phyloP scores from a whole-genome alignment of 2,888 invertebrate genomes.

The Halocaridina rubra region DNA sequence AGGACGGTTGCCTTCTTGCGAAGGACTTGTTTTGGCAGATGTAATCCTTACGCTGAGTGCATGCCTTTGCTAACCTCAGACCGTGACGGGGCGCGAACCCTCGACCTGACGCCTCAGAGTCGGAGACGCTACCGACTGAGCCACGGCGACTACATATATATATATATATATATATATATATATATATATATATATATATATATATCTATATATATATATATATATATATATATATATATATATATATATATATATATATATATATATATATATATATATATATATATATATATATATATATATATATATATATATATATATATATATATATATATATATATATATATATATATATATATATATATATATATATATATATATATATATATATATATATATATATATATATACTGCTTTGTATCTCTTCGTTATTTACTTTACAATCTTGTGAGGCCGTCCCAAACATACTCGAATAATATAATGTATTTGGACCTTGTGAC shows the following conservation, averaged over 20 bases:
- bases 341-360: constrained; percentile 16
- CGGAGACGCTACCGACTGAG: too few species aligned
- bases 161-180: background rate
- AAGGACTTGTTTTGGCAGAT: too few species aligned
- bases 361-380: constrained; percentile 14
- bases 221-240: background rate
- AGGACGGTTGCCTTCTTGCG: too few species aligned
- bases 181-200: background rate
- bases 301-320: constrained; percentile 33
- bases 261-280: constrained; percentile 31
- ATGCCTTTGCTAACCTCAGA: too few species aligned
- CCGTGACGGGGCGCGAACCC: too few species aligned
- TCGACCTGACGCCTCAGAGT: too few species aligned
- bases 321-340: constrained; percentile 29
- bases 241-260: constrained; percentile 38
- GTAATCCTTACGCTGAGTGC: too few species aligned
- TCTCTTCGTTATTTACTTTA: background rate
- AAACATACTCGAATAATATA: too few species aligned
- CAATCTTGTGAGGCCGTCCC: too few species aligned
- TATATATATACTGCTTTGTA: background rate
- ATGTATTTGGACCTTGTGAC: too few species aligned
- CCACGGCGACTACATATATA: background rate
- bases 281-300: constrained; percentile 30
- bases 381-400: background rate
- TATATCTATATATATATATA: background rate